Evolutionary conservation across 2,888 invertebrate genomes (phyloP).

Genomic region (Cosmia trapezina): DNA sequence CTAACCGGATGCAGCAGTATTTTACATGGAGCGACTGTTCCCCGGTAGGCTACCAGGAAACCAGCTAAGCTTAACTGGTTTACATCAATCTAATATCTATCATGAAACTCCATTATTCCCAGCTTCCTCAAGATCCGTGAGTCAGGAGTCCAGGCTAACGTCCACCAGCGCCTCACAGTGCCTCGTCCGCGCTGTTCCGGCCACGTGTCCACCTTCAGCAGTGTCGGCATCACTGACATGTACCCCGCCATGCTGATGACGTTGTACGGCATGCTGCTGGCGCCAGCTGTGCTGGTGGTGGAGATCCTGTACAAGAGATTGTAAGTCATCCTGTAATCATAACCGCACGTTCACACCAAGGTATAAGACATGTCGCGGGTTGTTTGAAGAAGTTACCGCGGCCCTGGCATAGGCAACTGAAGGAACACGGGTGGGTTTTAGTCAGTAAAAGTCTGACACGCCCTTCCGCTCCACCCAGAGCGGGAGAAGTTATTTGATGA

Average conservation of each 20-base stretch:
- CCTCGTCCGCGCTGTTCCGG: slow-evolving; percentile 91
- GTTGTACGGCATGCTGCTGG: slow-evolving; percentile 83
- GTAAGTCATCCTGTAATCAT: slow-evolving; percentile 68
- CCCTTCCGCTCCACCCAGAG: too few species aligned
- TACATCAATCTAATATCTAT: not conserved
- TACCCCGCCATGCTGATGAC: slow-evolving; percentile 89
- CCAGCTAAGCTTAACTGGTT: not conserved
- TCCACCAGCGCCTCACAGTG: slow-evolving; percentile 90
- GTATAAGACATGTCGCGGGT: too few species aligned
- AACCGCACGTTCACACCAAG: too few species aligned
- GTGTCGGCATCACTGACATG: slow-evolving; percentile 91
- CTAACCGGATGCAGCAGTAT: too few species aligned
- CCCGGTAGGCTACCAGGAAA: not conserved
- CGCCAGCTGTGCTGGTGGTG: slow-evolving; percentile 80
- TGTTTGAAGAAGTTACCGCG: too few species aligned
- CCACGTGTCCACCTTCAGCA: slow-evolving; percentile 90
- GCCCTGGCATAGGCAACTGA: too few species aligned
- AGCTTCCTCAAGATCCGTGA: slow-evolving; percentile 87
- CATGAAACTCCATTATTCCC: not conserved
- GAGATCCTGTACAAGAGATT: slow-evolving; percentile 80
- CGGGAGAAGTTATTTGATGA: too few species aligned
- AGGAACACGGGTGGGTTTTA: too few species aligned
- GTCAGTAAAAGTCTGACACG: too few species aligned
- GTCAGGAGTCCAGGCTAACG: slow-evolving; percentile 86
- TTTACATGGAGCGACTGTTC: not conserved